A percentile compares a stretch with the other conserved stretches of the same genome.
Evolutionary conservation across 2,888 invertebrate species (phyloP).

Genomic region (Leptura quadrifasciata): DNA sequence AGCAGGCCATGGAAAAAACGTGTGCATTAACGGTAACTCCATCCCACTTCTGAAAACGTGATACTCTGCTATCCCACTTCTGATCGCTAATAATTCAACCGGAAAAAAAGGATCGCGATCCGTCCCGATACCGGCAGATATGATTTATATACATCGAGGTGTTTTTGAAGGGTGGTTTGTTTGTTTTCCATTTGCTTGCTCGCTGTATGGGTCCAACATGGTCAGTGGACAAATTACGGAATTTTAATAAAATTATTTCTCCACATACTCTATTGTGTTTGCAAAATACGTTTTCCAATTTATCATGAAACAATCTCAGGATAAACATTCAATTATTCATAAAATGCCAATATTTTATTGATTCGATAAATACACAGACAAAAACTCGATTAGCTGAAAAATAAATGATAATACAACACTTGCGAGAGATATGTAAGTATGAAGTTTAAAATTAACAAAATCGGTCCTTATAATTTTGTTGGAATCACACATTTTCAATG

Average conservation of each 20-base stretch:
- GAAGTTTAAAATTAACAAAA: too few relatives aligned
- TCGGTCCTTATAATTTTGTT: too few relatives aligned
- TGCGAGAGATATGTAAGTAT: too few relatives aligned
- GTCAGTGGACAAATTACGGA: conserved; percentile 58
- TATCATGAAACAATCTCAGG: conserved; percentile 49
- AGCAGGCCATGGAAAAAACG: conserved; percentile 65
- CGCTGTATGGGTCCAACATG: conserved; percentile 53
- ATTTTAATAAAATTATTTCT: conserved; percentile 57
- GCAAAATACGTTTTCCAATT: conserved; percentile 47
- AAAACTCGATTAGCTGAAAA: neutral
- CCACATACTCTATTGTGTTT: conserved; percentile 50
- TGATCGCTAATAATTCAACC: conserved; percentile 58
- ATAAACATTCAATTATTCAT: conserved; percentile 47
- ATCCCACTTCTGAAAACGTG: conserved; percentile 53
- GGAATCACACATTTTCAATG: too few relatives aligned
- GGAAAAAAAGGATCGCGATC: conserved; percentile 54
- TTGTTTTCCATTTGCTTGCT: conserved; percentile 58
- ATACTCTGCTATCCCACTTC: conserved; percentile 54
- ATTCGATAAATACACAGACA: neutral
- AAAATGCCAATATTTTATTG: conserved; percentile 21
- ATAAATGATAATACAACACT: neutral
- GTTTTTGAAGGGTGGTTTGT: conserved; percentile 66
- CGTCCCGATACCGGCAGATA: conserved; percentile 57
- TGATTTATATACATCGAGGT: conserved; percentile 65
- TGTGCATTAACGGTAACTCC: conserved; percentile 60